phyloP scores from a whole-genome alignment of 1,140 invertebrate genomes.

The Chionoecetes opilio region DNA sequence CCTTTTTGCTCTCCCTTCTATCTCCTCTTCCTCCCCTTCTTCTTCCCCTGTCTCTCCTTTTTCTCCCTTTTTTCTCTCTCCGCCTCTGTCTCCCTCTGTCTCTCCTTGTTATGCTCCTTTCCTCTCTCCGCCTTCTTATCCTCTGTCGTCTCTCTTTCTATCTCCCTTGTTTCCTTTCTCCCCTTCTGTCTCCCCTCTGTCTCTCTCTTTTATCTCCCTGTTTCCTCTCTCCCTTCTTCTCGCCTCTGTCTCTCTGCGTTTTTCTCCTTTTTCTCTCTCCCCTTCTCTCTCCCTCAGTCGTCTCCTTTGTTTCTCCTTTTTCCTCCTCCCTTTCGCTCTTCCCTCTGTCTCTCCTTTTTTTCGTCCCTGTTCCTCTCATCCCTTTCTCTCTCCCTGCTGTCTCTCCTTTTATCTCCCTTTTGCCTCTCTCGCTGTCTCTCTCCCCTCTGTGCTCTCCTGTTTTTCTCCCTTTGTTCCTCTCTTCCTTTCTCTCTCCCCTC shows the following conservation, averaged over 20 bases:
- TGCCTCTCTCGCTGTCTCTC: neutral
- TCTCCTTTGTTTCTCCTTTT: neutral
- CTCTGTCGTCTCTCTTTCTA: neutral
- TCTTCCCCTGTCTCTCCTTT: neutral
- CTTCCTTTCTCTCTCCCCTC: neutral
- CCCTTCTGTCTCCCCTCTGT: neutral
- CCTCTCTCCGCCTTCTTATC: neutral
- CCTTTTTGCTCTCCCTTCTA: neutral
- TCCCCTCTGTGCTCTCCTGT: neutral
- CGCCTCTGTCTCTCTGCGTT: neutral
- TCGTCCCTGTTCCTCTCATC: too few species aligned
- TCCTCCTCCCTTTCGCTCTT: neutral
- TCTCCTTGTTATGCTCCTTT: too few species aligned
- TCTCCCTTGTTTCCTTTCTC: neutral
- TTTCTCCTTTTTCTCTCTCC: neutral
- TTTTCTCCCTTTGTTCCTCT: too few species aligned
- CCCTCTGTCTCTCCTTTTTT: too few species aligned
- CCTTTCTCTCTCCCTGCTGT: too few species aligned
- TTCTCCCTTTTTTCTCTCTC: neutral
- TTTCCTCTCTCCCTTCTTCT: neutral
- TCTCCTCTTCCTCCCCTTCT: neutral
- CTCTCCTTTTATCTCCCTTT: too few species aligned
- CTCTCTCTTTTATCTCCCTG: neutral
- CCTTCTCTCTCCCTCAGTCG: neutral
- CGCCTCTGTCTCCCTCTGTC: neutral